Conservation (phyloP, 2,888 invertebrate genomes). For the Smittia sp. region DNA sequence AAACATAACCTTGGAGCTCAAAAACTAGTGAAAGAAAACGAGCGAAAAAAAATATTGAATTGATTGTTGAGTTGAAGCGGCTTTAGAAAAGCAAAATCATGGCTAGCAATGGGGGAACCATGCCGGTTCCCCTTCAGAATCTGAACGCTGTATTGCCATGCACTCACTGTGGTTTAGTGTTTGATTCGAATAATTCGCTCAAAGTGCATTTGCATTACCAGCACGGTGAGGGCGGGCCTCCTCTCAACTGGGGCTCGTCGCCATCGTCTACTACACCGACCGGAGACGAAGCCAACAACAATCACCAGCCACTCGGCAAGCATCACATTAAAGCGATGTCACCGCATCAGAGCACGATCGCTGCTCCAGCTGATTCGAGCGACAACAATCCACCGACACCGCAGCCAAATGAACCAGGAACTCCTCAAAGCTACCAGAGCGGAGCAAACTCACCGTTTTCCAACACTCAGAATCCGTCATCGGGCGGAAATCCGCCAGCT, state of each 20-base stretch:
- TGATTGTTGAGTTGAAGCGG: not conserved
- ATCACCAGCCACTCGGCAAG: slow-evolving; percentile 51
- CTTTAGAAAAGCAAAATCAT: slow-evolving; percentile 33
- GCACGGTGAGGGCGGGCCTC: slow-evolving; percentile 60
- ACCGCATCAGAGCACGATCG: slow-evolving; percentile 55
- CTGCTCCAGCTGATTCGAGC: slow-evolving; percentile 74
- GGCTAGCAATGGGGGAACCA: slow-evolving; percentile 44
- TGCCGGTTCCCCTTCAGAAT: slow-evolving; percentile 42
- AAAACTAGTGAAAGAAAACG: not conserved
- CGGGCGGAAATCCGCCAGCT: slow-evolving; percentile 45
- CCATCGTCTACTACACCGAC: slow-evolving; percentile 43
- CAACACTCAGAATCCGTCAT: slow-evolving; percentile 56
- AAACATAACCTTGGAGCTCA: not conserved
- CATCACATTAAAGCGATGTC: slow-evolving; percentile 44
- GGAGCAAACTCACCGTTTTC: slow-evolving; percentile 62
- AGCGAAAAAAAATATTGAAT: slow-evolving; percentile 1
- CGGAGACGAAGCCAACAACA: slow-evolving; percentile 59
- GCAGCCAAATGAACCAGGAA: slow-evolving; percentile 56
- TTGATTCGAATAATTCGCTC: slow-evolving; percentile 73
- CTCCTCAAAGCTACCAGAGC: slow-evolving; percentile 60
- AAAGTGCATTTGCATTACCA: slow-evolving; percentile 79
- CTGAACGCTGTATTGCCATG: slow-evolving; percentile 67
- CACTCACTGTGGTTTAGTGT: slow-evolving; percentile 71
- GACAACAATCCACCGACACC: slow-evolving; percentile 58
- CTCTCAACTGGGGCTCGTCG: slow-evolving; percentile 43